These are phyloP conservation scores for Oligia strigilis DNA, from an alignment of 2,888 invertebrate species.

Conservation along the genomic window DNA sequence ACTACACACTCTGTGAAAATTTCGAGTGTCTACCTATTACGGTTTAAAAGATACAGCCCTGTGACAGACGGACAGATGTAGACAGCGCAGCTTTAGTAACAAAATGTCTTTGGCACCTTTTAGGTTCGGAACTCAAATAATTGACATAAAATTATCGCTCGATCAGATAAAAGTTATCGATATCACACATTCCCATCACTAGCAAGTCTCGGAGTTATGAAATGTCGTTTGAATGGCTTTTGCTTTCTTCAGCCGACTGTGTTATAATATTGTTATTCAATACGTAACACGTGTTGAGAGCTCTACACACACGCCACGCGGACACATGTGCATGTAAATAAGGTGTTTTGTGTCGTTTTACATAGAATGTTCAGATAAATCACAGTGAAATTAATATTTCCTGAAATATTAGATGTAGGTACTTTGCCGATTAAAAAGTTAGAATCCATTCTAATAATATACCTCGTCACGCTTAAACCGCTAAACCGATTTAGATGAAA, in stretches of 20 bases:
- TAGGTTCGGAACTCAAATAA: neutral
- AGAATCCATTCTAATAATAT: neutral
- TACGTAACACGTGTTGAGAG: conserved; percentile 18
- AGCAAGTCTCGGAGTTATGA: conserved; percentile 66
- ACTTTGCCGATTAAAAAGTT: neutral
- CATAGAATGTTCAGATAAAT: neutral
- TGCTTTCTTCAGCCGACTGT: conserved; percentile 68
- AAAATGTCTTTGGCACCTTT: too few relatives aligned
- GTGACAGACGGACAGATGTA: too few relatives aligned
- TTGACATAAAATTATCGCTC: neutral
- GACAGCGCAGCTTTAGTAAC: too few relatives aligned
- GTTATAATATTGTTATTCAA: conserved; percentile 54
- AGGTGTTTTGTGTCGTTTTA: neutral
- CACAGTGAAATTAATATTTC: neutral
- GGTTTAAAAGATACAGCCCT: too few relatives aligned
- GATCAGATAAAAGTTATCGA: conserved; percentile 40
- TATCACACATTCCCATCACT: conserved; percentile 35
- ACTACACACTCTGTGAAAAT: too few relatives aligned
- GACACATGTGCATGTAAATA: conserved; percentile 10
- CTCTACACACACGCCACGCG: neutral
- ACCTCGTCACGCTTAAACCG: too few relatives aligned
- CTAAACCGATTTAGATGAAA: too few relatives aligned
- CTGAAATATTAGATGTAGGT: neutral
- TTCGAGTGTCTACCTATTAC: too few relatives aligned
- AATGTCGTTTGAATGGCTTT: conserved; percentile 69